Evolutionary conservation across 53 echinoderm and acorn worm genomes (phyloP).

Genomic region (Echinarachnius parma): DNA sequence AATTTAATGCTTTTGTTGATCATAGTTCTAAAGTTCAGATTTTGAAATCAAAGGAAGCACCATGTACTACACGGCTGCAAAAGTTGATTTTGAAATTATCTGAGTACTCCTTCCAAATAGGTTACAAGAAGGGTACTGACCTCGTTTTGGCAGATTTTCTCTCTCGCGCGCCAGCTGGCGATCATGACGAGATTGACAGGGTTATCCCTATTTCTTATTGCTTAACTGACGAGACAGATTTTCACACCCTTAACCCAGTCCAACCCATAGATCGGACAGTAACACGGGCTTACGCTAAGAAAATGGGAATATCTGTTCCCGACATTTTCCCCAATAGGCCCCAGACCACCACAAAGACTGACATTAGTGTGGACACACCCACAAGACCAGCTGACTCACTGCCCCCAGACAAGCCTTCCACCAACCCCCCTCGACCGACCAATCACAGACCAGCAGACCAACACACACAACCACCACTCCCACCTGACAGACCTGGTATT

Average conservation of each 20-base stretch:
- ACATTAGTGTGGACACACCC: no score
- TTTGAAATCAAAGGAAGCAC: constrained; percentile 46
- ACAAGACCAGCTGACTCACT: no score
- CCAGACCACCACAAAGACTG: background rate
- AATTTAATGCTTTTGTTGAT: constrained; percentile 41
- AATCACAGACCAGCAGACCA: background rate
- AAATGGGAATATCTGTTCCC: constrained; percentile 8
- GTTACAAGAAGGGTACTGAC: constrained; percentile 55
- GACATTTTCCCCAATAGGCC: background rate
- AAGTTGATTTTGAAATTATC: constrained; percentile 44
- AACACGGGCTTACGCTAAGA: constrained; percentile 10
- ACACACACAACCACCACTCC: background rate
- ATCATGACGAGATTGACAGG: background rate
- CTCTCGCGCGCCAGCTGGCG: constrained; percentile 1
- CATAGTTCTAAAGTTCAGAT: constrained; percentile 38
- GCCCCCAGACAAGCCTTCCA: background rate
- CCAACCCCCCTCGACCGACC: background rate
- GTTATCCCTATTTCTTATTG: background rate
- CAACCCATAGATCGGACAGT: background rate
- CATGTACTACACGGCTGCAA: constrained; percentile 34
- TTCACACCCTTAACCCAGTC: background rate
- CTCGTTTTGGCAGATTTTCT: constrained; percentile 56
- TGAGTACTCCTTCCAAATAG: constrained; percentile 42
- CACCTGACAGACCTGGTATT: no score
- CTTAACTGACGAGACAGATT: constrained; percentile 1